phyloP scores from a whole-genome alignment of 1,140 invertebrate species.

The Sitobion miscanthi region DNA sequence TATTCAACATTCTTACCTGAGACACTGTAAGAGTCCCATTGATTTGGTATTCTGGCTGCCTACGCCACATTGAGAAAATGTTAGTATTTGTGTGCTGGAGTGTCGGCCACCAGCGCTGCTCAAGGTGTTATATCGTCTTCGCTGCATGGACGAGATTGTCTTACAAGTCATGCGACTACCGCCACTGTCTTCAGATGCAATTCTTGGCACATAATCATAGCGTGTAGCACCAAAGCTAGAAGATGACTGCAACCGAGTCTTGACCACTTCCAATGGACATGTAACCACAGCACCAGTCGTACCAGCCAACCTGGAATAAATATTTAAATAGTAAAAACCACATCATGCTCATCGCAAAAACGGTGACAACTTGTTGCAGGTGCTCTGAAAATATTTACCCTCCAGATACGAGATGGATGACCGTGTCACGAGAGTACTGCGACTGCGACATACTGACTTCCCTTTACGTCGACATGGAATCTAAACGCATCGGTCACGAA shows the following conservation, averaged over 20 bases:
- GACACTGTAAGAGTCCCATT: constrained; percentile 73
- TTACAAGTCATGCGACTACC: constrained; percentile 65
- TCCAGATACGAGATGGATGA: constrained; percentile 85
- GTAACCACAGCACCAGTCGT: constrained; percentile 96
- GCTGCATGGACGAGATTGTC: constrained; percentile 64
- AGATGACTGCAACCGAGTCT: constrained; percentile 96
- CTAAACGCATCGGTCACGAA: background rate
- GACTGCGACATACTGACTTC: constrained; percentile 58
- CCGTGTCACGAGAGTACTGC: constrained; percentile 70
- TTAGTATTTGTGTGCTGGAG: constrained; percentile 64
- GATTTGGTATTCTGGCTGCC: constrained; percentile 64
- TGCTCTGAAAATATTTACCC: constrained; percentile 69
- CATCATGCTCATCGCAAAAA: background rate
- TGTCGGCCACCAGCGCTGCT: constrained; percentile 58
- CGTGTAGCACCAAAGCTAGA: constrained; percentile 66
- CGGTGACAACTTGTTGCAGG: background rate
- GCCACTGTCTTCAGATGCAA: constrained; percentile 64
- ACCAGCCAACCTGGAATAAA: constrained; percentile 80
- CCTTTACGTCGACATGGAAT: background rate
- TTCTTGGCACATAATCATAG: constrained; percentile 63
- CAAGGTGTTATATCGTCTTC: constrained; percentile 64
- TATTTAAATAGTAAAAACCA: background rate
- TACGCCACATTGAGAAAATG: constrained; percentile 69
- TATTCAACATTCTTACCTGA: constrained; percentile 65
- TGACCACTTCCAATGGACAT: constrained; percentile 98